Conservation (phyloP, 2,113 vertebrate genomes). For the Drymodes brunneopygia region DNA sequence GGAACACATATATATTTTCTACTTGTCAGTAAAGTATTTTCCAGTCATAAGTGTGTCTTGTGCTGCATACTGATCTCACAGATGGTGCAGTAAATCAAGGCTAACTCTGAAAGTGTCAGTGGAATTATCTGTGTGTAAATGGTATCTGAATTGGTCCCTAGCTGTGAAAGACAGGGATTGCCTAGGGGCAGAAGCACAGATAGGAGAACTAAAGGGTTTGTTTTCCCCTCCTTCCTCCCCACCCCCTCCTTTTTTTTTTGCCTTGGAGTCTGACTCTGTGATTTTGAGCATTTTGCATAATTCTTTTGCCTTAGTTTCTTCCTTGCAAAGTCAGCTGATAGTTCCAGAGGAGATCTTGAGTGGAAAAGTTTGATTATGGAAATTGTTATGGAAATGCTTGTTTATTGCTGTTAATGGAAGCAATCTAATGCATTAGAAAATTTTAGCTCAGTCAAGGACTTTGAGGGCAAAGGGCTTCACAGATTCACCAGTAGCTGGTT, state of each 20-base stretch:
- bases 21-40: conserved; percentile 30
- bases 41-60: conserved; percentile 30
- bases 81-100: conserved; percentile 46
- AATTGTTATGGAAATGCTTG: conserved; percentile 4
- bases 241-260: fast-evolving
- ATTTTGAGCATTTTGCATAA: conserved; percentile 32
- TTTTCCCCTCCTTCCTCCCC: background rate
- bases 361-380: conserved; percentile 32
- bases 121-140: conserved; percentile 27
- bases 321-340: conserved; percentile 8
- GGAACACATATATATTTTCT: background rate
- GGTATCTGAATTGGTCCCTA: background rate
- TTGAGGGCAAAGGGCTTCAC: background rate
- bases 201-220: background rate
- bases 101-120: conserved; percentile 34
- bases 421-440: background rate
- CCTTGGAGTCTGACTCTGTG: background rate
- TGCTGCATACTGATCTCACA: conserved; percentile 23
- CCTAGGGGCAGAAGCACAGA: background rate
- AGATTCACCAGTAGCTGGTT: background rate
- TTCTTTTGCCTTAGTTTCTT: conserved; percentile 39
- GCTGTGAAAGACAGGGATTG: conserved; percentile 25
- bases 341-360: background rate
- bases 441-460: background rate
- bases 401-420: background rate